Evolutionary conservation across 1,140 invertebrate species (phyloP).

Genomic region (Oncopodura yosiiana): DNA sequence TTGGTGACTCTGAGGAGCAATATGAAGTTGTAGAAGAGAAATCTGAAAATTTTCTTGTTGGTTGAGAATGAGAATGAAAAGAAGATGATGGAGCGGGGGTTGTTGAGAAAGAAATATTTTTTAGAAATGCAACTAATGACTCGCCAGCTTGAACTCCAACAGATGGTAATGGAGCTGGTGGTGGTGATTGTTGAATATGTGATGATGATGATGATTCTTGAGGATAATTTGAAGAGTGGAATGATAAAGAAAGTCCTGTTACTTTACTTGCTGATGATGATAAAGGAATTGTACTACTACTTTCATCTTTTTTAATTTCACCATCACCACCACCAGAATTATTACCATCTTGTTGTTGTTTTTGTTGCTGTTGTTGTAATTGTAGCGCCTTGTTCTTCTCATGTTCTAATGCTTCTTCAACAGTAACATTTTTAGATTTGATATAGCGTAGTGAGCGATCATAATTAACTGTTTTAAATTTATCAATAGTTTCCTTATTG

Average conservation of each 20-base stretch:
- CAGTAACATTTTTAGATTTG: conserved; percentile 54
- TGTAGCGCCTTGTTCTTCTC: conserved; percentile 53
- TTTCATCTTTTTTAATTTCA: not conserved
- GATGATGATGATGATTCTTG: not conserved
- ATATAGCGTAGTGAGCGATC: conserved; percentile 73
- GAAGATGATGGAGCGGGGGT: conserved; percentile 7
- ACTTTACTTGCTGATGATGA: not conserved
- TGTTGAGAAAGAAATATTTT: no score
- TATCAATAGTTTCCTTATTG: conserved; percentile 59
- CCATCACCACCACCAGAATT: not conserved
- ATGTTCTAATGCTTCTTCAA: conserved; percentile 35
- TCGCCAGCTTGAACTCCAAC: conserved; percentile 35
- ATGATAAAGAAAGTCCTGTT: conserved; percentile 33
- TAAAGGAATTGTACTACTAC: not conserved
- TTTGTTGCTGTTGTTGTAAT: conserved; percentile 43
- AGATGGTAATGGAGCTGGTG: conserved; percentile 4
- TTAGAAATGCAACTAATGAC: conserved; percentile 29
- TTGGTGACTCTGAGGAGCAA: conserved; percentile 44
- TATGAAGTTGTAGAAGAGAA: conserved; percentile 42
- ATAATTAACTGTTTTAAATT: conserved; percentile 78
- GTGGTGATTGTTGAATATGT: not conserved
- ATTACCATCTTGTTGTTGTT: conserved; percentile 47
- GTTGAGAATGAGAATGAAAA: no score
- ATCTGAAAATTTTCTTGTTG: conserved; percentile 43
- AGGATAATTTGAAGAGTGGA: not conserved